Conservation (phyloP, 1,140 invertebrate genomes). For the Dendroctonus ponderosae region DNA sequence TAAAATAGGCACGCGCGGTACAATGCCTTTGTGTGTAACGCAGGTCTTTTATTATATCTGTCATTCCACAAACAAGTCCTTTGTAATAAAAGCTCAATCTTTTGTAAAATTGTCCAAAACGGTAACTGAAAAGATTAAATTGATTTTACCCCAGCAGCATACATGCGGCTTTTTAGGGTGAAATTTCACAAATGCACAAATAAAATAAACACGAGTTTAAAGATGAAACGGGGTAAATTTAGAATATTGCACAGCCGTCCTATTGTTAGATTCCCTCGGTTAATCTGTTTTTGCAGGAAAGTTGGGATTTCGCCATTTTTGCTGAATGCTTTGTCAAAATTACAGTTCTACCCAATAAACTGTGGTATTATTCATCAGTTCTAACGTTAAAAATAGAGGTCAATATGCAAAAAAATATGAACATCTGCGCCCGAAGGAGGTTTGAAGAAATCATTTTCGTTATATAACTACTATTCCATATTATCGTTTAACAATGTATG, state of each 20-base stretch:
- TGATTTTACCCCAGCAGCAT: conserved; percentile 34
- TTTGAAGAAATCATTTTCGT: too few relatives aligned
- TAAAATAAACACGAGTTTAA: conserved; percentile 38
- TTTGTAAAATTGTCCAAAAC: conserved; percentile 40
- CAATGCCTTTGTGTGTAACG: conserved; percentile 37
- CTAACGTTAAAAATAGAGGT: too few relatives aligned
- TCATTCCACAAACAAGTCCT: conserved; percentile 34
- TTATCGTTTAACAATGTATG: too few relatives aligned
- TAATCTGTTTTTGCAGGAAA: conserved; percentile 27
- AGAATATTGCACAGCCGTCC: conserved; percentile 18
- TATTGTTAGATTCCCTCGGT: conserved; percentile 10
- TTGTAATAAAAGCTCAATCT: conserved; percentile 35
- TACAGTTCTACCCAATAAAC: too few relatives aligned
- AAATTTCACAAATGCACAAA: conserved; percentile 42
- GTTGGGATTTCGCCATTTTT: conserved; percentile 18
- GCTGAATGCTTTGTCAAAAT: neutral
- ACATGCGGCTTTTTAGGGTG: conserved; percentile 35
- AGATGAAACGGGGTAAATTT: conserved; percentile 30
- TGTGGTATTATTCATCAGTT: too few relatives aligned
- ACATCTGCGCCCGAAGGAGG: too few relatives aligned
- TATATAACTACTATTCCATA: too few relatives aligned
- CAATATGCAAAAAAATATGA: too few relatives aligned
- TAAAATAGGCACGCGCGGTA: conserved; percentile 43
- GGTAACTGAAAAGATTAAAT: conserved; percentile 42
- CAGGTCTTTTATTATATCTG: conserved; percentile 39